A percentile compares a stretch with the other conserved stretches of the same genome.
Evolutionary conservation across 1,140 invertebrate species (phyloP).

Genomic region (Drosophila obscura): DNA sequence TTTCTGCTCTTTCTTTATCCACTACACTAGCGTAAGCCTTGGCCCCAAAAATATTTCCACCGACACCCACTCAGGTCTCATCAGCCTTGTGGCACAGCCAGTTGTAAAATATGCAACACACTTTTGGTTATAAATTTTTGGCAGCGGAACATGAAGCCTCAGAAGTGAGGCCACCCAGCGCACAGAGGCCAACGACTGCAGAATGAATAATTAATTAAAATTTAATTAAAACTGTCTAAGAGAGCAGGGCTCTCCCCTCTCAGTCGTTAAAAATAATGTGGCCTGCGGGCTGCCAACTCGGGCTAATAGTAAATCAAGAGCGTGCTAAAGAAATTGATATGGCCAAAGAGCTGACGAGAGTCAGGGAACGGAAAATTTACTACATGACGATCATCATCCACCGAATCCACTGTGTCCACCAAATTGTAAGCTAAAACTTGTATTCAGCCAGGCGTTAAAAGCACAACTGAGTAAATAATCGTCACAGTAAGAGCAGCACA

Average conservation of each 20-base stretch:
- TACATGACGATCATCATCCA: slow-evolving; percentile 1
- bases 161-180: too few relatives aligned
- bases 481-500: too few relatives aligned
- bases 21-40: too few relatives aligned
- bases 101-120: slow-evolving; percentile 62
- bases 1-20: neutral
- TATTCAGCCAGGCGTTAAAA: slow-evolving; percentile 42
- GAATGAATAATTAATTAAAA: slow-evolving; percentile 74
- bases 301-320: slow-evolving; percentile 64
- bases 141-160: slow-evolving; percentile 38
- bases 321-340: slow-evolving; percentile 57
- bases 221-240: slow-evolving; percentile 75
- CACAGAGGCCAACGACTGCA: slow-evolving; percentile 9
- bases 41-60: slow-evolving; percentile 7
- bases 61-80: neutral
- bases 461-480: slow-evolving; percentile 2
- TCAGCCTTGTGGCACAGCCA: neutral
- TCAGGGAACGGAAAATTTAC: slow-evolving; percentile 1
- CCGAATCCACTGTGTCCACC: too few relatives aligned
- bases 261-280: slow-evolving; percentile 38
- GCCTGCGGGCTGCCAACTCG: slow-evolving; percentile 15
- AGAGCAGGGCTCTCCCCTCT: slow-evolving; percentile 19
- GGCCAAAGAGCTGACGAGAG: neutral
- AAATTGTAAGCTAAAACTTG: slow-evolving; percentile 32
- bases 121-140: slow-evolving; percentile 63